Evolutionary conservation across 1,140 invertebrate species (phyloP).

Genomic region (Drosophila ogumai): DNA sequence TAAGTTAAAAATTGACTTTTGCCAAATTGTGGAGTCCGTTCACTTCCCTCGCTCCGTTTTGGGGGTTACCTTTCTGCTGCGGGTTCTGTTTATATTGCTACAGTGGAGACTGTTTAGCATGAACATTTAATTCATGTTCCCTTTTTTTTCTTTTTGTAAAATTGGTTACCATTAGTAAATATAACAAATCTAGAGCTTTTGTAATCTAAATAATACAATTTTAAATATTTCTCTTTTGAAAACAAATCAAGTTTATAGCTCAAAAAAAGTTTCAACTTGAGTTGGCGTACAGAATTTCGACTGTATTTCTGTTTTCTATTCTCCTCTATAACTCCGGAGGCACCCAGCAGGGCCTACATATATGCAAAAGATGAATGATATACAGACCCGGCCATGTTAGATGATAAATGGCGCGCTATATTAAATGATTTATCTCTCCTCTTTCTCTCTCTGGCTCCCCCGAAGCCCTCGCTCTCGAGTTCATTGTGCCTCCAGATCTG

Average conservation of each 20-base stretch:
- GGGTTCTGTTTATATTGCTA: constrained; percentile 3
- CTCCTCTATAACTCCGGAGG: constrained; percentile 49
- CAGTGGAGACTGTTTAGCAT: constrained; percentile 1
- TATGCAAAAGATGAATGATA: constrained; percentile 77
- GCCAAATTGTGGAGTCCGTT: constrained; percentile 23
- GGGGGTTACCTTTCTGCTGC: neutral
- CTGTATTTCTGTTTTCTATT: constrained; percentile 28
- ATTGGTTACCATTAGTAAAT: too few species aligned
- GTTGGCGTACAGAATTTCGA: neutral
- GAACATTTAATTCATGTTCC: too few species aligned
- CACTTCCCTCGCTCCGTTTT: constrained; percentile 4
- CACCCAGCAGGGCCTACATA: constrained; percentile 59
- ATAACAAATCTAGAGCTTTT: too few species aligned
- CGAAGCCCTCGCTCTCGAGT: constrained; percentile 15
- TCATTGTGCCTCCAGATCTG: constrained; percentile 60
- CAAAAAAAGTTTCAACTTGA: neutral
- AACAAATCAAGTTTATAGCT: neutral
- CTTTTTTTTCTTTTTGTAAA: too few species aligned
- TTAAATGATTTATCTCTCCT: constrained; percentile 75
- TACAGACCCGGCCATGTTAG: constrained; percentile 69
- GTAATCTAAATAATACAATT: too few species aligned
- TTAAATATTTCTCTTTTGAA: too few species aligned
- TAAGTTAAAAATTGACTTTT: constrained; percentile 55
- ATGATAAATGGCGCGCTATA: constrained; percentile 81
- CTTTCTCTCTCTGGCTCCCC: constrained; percentile 10